Percentiles rank a stretch among this genome's conserved stretches.
Conservation (phyloP, 2,113 vertebrate species). For the Neomonachus schauinslandi region DNA sequence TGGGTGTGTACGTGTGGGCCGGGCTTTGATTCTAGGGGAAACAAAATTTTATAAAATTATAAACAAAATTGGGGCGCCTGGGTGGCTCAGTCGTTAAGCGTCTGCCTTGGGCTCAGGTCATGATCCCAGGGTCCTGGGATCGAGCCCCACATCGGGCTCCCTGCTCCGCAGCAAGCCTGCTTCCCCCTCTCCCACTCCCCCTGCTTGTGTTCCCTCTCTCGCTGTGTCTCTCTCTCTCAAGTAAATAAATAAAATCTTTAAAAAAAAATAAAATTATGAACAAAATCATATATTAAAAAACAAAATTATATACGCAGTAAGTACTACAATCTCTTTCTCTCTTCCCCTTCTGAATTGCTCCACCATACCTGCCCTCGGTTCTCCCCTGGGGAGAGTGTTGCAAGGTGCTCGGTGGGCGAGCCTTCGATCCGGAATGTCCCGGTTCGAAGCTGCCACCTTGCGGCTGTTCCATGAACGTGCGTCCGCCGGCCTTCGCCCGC, state of each 20-base stretch:
- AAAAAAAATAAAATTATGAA: too few species aligned
- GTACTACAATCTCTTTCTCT: not conserved
- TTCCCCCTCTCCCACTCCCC: too few species aligned
- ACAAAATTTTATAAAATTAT: not conserved
- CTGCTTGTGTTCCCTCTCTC: too few species aligned
- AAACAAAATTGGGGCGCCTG: too few species aligned
- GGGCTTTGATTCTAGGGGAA: not conserved
- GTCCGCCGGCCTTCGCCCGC: not conserved
- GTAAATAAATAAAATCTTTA: too few species aligned
- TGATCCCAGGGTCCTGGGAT: too few species aligned
- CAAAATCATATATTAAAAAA: too few species aligned
- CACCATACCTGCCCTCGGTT: not conserved
- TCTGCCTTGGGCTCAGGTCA: too few species aligned
- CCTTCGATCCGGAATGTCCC: not conserved
- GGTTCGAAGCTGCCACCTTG: constrained; percentile 73
- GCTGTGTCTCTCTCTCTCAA: too few species aligned
- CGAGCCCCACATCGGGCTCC: too few species aligned
- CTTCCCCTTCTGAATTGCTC: rapidly evolving
- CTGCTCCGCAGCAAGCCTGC: too few species aligned
- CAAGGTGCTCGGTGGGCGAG: rapidly evolving
- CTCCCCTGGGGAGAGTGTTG: rapidly evolving
- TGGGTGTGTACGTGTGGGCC: rapidly evolving
- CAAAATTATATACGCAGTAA: not conserved
- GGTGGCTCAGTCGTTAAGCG: too few species aligned
- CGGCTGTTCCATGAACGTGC: not conserved